Base-by-base conservation (phyloP, 2,888 invertebrate genomes). In the Catonia carolina region DNA sequence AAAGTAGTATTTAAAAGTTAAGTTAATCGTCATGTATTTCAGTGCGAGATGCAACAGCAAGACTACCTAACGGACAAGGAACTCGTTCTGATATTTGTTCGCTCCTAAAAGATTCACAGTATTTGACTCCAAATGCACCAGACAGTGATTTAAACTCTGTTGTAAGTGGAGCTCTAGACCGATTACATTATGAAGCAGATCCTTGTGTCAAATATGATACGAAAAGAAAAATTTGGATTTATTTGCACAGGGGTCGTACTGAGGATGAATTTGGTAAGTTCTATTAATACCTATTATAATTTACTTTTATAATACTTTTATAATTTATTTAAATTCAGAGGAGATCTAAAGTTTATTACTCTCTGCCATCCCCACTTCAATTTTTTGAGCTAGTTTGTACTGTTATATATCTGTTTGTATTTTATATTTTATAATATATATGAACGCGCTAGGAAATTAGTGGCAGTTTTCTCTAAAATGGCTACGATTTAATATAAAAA, bases 201-300 rank as follows among this genome's bases (percentile, higher is more conserved):
- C 95, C 96, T 0, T 90, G 94, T 67, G 94, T 96, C 1, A 88
- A 91, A 67, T 96, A 94, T 69, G 94, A 96, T 71, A 86, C 89
- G 1, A 85, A 89, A 66, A 81, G 90, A 3, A 94, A 95, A 67
- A 83, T 92, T 27, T 97, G 97, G 97, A 89, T 95, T n/a, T 96
- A 96, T 72, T 75, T 96, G 55, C 95, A 96, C 71, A 79, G 93
- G 56, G 78, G 78, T 51, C 71, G 83, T 41, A 77, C 80, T 6
- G 80, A 81, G 66, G 79, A 80, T 39, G 83, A 84, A 70, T 82
- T 83, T 69, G 82, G 82, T 82, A 69, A 65, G 71, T 68, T 27
- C 14, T 3, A 20, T 10, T 53, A 2, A n/a, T 15, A 14, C n/a
- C 18, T 6, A 31, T n/a, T 10, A 51, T 31, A 12, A n/a, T 23